Evolutionary conservation across 2,113 vertebrate species (phyloP).

Genomic region (Anguilla rostrata): DNA sequence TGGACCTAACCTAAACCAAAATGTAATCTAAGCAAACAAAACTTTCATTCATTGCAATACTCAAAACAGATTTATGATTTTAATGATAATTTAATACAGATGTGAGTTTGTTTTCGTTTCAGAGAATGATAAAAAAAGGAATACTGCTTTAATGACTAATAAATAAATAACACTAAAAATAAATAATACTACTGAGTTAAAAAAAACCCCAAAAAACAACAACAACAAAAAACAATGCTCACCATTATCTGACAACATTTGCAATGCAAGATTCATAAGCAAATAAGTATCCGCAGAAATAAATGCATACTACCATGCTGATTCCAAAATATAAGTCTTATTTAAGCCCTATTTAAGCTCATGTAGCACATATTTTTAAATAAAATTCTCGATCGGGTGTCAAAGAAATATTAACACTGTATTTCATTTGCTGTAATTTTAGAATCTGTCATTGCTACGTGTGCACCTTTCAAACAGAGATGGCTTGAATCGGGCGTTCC

Average conservation of each 20-base stretch:
- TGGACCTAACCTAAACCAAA: background rate
- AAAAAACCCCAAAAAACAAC: background rate
- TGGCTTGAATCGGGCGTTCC: background rate
- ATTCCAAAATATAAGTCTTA: background rate
- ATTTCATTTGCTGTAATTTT: background rate
- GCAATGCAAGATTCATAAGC: background rate
- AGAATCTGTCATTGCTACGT: background rate
- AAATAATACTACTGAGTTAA: background rate
- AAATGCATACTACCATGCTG: background rate
- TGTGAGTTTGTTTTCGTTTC: background rate
- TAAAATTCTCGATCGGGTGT: background rate
- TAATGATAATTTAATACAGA: background rate
- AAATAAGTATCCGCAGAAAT: background rate
- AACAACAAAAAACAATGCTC: background rate
- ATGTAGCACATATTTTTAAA: background rate
- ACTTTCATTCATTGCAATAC: background rate
- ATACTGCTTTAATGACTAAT: background rate
- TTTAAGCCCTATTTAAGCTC: background rate
- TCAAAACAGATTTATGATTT: background rate
- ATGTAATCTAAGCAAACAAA: background rate
- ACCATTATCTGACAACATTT: background rate
- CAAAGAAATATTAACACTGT: background rate
- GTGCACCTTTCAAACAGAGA: background rate
- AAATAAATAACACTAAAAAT: too few species aligned
- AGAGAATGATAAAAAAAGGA: background rate